Conservation (phyloP, 2,797 vertebrate genomes). For the Cossypha dichroa region DNA sequence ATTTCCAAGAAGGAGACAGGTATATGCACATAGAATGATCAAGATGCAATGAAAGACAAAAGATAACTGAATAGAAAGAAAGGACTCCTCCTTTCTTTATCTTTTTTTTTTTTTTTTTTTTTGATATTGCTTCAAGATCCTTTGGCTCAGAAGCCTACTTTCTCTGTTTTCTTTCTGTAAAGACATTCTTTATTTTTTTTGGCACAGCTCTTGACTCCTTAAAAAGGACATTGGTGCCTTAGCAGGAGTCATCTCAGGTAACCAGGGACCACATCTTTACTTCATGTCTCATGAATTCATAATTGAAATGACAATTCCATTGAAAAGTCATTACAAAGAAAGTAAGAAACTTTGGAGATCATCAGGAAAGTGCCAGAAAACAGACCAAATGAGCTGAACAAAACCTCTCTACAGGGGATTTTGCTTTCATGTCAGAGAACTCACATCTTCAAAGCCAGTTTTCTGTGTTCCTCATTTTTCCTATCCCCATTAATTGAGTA, state of each 20-base stretch:
- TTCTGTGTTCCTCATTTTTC: background rate
- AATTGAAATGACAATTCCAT: background rate
- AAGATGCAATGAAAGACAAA: background rate
- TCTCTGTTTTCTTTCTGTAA: background rate
- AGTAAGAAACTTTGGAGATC: background rate
- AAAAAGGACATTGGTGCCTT: background rate
- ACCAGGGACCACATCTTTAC: background rate
- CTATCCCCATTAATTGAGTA: background rate
- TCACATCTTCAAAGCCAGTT: background rate
- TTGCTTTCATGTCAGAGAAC: background rate
- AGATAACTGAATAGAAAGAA: background rate
- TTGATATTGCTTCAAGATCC: background rate
- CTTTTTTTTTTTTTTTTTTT: background rate
- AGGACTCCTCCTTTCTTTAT: background rate
- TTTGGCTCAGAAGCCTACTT: background rate
- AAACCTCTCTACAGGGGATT: background rate
- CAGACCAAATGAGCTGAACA: background rate
- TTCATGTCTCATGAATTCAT: background rate
- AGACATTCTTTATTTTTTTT: background rate
- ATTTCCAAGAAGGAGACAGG: background rate
- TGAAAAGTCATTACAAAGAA: background rate
- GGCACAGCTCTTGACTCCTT: background rate
- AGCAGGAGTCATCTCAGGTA: background rate
- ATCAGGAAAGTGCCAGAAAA: background rate
- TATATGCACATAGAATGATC: background rate